These are phyloP conservation scores for Bucco capensis DNA, from an alignment of 2,113 vertebrate genomes.

Conservation along the genomic window DNA sequence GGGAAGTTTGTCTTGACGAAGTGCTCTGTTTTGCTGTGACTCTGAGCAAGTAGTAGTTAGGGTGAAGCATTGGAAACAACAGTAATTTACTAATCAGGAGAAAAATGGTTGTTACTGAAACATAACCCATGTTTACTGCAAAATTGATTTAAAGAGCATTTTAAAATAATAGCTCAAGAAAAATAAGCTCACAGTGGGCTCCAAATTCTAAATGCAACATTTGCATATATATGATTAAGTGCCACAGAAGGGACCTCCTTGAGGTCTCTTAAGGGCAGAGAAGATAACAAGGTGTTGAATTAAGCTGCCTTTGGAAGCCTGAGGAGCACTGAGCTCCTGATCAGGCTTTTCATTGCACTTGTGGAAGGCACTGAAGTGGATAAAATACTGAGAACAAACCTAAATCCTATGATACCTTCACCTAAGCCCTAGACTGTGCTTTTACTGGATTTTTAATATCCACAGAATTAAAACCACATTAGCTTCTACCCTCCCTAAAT, in stretches of 20 bases:
- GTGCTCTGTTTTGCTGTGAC: slow-evolving; percentile 35
- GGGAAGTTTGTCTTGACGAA: slow-evolving; percentile 56
- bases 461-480: not conserved
- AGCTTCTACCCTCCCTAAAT: not conserved
- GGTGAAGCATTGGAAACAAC: slow-evolving; percentile 41
- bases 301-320: not conserved
- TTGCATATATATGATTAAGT: slow-evolving; percentile 36
- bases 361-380: not conserved
- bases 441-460: not conserved
- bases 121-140: slow-evolving; percentile 13
- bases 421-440: not conserved
- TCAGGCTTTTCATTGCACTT: not conserved
- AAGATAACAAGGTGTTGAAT: not conserved
- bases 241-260: not conserved
- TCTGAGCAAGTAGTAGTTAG: slow-evolving; percentile 35
- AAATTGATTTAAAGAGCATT: slow-evolving; percentile 16
- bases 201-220: slow-evolving; percentile 40
- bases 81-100: slow-evolving; percentile 65
- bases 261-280: not conserved
- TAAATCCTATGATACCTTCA: not conserved
- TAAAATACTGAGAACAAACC: not conserved
- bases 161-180: slow-evolving; percentile 38
- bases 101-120: slow-evolving; percentile 45
- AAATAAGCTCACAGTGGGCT: not conserved
- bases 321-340: not conserved